Evolutionary conservation across 2,113 vertebrate genomes (phyloP).

Genomic region (Myotis lucifugus): DNA sequence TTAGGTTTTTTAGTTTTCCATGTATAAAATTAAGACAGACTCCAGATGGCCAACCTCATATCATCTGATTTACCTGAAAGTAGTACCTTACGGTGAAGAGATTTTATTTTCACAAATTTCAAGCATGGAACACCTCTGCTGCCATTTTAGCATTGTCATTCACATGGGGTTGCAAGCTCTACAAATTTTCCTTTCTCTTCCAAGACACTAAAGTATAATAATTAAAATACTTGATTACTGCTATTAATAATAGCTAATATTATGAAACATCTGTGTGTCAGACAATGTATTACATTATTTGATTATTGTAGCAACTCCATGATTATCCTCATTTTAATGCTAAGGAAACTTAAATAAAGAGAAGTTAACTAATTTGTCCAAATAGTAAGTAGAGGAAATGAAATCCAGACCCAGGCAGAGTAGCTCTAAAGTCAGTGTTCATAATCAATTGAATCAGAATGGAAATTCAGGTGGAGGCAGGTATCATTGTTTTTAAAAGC

Average conservation of each 20-base stretch:
- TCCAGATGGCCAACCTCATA: neutral
- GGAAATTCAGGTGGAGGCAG: neutral
- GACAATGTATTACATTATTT: neutral
- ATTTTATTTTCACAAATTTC: constrained; percentile 46
- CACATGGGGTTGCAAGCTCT: neutral
- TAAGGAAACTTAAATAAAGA: constrained; percentile 27
- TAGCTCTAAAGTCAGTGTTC: neutral
- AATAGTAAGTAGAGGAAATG: neutral
- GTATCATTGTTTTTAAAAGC: neutral
- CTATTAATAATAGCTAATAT: neutral
- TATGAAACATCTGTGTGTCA: neutral
- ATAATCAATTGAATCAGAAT: constrained; percentile 29
- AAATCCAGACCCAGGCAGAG: neutral
- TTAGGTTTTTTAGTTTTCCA: constrained; percentile 17
- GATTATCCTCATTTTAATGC: constrained; percentile 24
- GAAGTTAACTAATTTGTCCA: constrained; percentile 28
- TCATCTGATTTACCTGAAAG: constrained; percentile 14
- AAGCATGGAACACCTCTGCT: neutral
- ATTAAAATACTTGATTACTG: constrained; percentile 30
- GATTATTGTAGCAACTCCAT: constrained; percentile 18
- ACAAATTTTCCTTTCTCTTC: constrained; percentile 2
- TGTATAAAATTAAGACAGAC: constrained; percentile 32
- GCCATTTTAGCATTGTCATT: constrained; percentile 3
- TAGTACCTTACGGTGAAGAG: neutral
- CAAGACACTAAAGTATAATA: neutral